A percentile compares a stretch with the other conserved stretches of the same genome.
Conservation (phyloP, 2,888 invertebrate genomes). For the Actias luna region DNA sequence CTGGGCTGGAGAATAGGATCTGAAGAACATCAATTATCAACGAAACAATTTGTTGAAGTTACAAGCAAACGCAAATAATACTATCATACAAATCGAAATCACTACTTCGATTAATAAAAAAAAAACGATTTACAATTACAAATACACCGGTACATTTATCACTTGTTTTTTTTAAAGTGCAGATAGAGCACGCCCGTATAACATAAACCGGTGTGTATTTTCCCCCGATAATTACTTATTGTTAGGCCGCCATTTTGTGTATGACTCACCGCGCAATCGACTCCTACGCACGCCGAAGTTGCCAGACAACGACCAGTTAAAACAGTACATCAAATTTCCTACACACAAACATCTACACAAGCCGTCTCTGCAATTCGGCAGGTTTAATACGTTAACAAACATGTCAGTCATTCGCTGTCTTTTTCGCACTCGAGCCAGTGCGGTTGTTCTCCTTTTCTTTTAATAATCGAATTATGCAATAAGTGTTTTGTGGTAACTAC, state of each 20-base stretch:
- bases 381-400: slow-evolving; percentile 28
- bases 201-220: slow-evolving; percentile 15
- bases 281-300: slow-evolving; percentile 55
- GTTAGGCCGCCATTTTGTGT: slow-evolving; percentile 61
- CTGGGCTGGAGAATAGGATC: too few relatives aligned
- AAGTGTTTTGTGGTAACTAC: neutral
- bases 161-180: slow-evolving; percentile 16
- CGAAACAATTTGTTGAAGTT: too few relatives aligned
- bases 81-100: neutral
- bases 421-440: slow-evolving; percentile 25
- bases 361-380: slow-evolving; percentile 29
- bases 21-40: too few relatives aligned
- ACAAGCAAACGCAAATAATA: too few relatives aligned
- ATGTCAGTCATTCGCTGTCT: slow-evolving; percentile 34
- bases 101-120: neutral
- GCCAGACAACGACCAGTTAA: slow-evolving; percentile 49
- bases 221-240: slow-evolving; percentile 63
- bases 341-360: slow-evolving; percentile 31
- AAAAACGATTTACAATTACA: neutral
- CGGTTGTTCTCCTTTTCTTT: slow-evolving; percentile 33
- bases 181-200: slow-evolving; percentile 29
- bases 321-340: slow-evolving; percentile 54
- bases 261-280: slow-evolving; percentile 47
- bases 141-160: slow-evolving; percentile 9
- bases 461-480: slow-evolving; percentile 22